Base-by-base conservation (phyloP, 1,140 invertebrate species). In the Popillia japonica region DNA sequence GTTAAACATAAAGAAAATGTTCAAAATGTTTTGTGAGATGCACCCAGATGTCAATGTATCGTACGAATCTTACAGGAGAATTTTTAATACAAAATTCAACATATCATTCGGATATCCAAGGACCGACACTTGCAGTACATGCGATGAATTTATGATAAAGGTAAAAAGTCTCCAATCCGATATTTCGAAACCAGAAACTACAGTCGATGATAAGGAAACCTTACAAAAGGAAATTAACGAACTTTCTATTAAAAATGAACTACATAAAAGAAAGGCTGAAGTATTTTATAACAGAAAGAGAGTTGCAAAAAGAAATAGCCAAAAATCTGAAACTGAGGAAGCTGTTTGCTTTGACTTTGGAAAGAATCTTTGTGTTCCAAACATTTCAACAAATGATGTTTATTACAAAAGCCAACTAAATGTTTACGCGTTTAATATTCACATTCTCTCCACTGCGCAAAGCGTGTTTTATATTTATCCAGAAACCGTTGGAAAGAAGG, bases 331-430 rank as follows among this genome's bases (percentile, higher is more conserved):
- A 14, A 48, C 27, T 42, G 40, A n/a, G 23, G 82, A 82, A 80
- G 75, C 80, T 72, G 78, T 84, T 59, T 79, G 76, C 17, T 78
- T 83, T 27, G 81, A 83, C 64, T 83, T 77, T 76, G 44, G 41
- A 44, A 82, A 82, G 79, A 84, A 83, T 75, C 68, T 83, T 40
- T 72, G 77, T 9, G 27, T 76, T 10, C 82, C 81, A 22, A 83
- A 83, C 74, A 82, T 82, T 22, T 10, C 80, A n/a, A 83, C 81
- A 10, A 84, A 83, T 64, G 82, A 83, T 55, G 81, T 82, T 7
- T 83, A 83, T 76, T 84, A 83, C 64, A 83, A 79, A 75, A 34
- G 83, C 10, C 80, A 83, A 78, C 74, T 83, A 10, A 80, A 80
- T 14, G n/a, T 81, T 40, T 83, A 79, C 76, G 7, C 40, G 44